Conservation (phyloP, 1,140 invertebrate species). For the Procambarus clarkii region DNA sequence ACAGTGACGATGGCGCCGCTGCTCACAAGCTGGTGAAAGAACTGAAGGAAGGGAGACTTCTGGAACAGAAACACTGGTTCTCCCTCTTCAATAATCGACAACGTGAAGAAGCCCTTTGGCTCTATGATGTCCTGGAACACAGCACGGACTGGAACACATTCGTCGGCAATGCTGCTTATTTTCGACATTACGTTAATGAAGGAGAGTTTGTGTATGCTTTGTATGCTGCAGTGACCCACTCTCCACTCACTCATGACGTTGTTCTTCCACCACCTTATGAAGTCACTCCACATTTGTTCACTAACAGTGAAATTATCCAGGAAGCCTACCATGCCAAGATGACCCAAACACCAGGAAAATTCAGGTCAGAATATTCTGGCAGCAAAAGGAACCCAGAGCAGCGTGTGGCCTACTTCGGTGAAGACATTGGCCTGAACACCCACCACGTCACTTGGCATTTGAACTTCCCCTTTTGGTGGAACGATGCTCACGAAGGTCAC, state of each 20-base stretch:
- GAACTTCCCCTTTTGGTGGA: constrained; percentile 58
- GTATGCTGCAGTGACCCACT: constrained; percentile 35
- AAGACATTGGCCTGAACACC: constrained; percentile 53
- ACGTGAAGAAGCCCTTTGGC: constrained; percentile 25
- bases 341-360: constrained; percentile 11
- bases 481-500: constrained; percentile 4
- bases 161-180: constrained; percentile 34
- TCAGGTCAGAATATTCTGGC: constrained; percentile 12
- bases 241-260: constrained; percentile 8
- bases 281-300: constrained; percentile 55
- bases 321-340: constrained; percentile 41
- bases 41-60: constrained; percentile 3
- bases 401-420: constrained; percentile 57
- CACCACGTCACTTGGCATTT: constrained; percentile 58
- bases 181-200: constrained; percentile 27
- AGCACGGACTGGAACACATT: constrained; percentile 23
- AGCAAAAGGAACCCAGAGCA: constrained; percentile 46
- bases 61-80: constrained; percentile 34
- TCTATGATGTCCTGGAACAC: constrained; percentile 26
- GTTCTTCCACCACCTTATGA: constrained; percentile 53
- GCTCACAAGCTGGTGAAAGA: constrained; percentile 25
- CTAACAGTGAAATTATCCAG: constrained; percentile 51
- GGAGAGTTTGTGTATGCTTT: constrained; percentile 50
- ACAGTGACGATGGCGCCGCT: constrained; percentile 17
- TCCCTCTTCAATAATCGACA: constrained; percentile 46